phyloP scores from a whole-genome alignment of 2,888 invertebrate genomes.

The Tholera decimalis region DNA sequence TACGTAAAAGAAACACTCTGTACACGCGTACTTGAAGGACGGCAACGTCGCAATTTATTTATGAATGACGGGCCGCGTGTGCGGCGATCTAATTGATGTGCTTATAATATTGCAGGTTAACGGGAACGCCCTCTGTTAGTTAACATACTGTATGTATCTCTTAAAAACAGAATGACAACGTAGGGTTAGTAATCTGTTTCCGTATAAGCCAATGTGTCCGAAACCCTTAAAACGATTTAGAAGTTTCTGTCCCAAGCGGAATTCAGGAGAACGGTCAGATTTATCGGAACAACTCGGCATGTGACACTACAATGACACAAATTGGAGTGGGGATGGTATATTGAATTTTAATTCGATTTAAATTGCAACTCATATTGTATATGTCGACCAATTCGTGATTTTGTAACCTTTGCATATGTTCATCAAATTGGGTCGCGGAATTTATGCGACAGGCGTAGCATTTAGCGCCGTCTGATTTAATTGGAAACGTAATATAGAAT shows the following conservation, averaged over 20 bases:
- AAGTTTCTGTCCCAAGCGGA: constrained; percentile 28
- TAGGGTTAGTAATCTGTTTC: too few relatives aligned
- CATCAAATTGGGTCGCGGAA: constrained; percentile 20
- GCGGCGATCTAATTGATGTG: too few relatives aligned
- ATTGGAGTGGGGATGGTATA: constrained; percentile 47
- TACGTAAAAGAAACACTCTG: too few relatives aligned
- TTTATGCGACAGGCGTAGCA: constrained; percentile 8
- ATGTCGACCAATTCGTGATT: constrained; percentile 29
- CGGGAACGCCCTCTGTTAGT: too few relatives aligned
- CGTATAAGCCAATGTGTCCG: too few relatives aligned
- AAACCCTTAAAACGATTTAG: neutral
- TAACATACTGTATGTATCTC: too few relatives aligned
- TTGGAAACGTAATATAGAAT: constrained; percentile 21
- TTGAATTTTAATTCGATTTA: constrained; percentile 52
- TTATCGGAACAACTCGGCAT: constrained; percentile 39
- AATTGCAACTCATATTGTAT: constrained; percentile 18
- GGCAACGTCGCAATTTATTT: too few relatives aligned
- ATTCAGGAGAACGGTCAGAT: constrained; percentile 39
- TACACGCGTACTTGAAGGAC: too few relatives aligned
- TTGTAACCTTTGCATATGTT: constrained; percentile 20
- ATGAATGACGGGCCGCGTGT: too few relatives aligned
- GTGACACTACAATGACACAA: constrained; percentile 35
- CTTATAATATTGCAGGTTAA: too few relatives aligned
- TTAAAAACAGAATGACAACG: too few relatives aligned
- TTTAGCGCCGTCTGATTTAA: constrained; percentile 35